These are phyloP conservation scores for Anarhynchus alexandrinus DNA, from an alignment of 2,113 vertebrate genomes.

Conservation along the genomic window DNA sequence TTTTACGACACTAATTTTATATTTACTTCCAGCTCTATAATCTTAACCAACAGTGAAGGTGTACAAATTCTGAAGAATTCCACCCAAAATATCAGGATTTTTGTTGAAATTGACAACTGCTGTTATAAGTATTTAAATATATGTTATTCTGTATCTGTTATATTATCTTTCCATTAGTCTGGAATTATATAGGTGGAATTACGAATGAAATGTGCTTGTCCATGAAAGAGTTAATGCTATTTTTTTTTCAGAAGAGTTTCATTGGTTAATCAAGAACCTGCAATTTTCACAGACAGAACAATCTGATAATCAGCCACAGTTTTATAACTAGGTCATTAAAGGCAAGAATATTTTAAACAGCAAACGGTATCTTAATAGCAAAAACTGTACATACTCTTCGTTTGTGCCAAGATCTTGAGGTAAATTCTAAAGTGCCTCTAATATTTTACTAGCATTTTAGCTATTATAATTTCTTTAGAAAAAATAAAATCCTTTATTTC, in stretches of 20 bases:
- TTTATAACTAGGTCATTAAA: slow-evolving; percentile 26
- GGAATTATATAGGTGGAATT: neutral
- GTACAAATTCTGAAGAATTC: neutral
- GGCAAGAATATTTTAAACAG: neutral
- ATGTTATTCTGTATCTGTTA: neutral
- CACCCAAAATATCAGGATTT: neutral
- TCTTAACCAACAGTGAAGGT: neutral
- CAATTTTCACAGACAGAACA: neutral
- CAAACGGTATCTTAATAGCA: neutral
- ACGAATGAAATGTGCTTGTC: neutral
- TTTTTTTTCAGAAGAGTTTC: neutral
- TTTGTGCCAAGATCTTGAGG: neutral
- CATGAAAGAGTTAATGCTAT: neutral
- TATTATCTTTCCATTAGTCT: neutral
- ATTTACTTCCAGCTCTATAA: neutral
- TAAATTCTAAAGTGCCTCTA: neutral
- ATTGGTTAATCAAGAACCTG: slow-evolving; percentile 3
- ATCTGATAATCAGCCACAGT: neutral
- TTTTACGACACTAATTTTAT: neutral
- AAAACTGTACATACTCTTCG: neutral
- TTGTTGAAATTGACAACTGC: neutral
- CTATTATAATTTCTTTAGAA: neutral
- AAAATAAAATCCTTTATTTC: slow-evolving; percentile 11
- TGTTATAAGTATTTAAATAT: neutral
- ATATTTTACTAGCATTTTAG: neutral